These are phyloP conservation scores for Monopterus albus DNA, from an alignment of 2,113 vertebrate species.

Conservation along the genomic window DNA sequence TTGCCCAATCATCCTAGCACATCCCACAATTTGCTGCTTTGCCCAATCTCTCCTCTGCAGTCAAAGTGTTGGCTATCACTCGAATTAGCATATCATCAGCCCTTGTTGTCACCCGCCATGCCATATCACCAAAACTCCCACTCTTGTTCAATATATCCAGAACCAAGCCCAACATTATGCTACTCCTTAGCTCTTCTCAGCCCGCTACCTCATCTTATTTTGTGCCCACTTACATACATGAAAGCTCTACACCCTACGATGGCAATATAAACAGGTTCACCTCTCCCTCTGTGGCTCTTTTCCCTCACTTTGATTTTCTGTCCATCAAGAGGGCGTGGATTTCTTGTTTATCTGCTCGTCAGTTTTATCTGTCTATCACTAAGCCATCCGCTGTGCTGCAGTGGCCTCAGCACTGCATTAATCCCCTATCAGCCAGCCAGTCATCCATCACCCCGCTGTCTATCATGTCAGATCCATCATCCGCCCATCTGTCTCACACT, in stretches of 20 bases:
- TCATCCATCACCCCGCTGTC: slow-evolving; percentile 85
- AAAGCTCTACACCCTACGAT: slow-evolving; percentile 36
- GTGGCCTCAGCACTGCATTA: slow-evolving; percentile 80
- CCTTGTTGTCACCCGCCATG: slow-evolving; percentile 16
- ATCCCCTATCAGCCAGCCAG: slow-evolving; percentile 81
- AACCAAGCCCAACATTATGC: not conserved
- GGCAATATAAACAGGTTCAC: slow-evolving; percentile 48
- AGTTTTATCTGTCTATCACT: slow-evolving; percentile 84
- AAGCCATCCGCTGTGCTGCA: slow-evolving; percentile 72
- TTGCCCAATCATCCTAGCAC: slow-evolving; percentile 59
- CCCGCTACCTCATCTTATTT: slow-evolving; percentile 28
- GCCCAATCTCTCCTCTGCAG: slow-evolving; percentile 56
- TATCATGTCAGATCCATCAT: slow-evolving; percentile 86
- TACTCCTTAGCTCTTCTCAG: slow-evolving; percentile 31
- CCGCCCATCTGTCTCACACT: slow-evolving; percentile 83
- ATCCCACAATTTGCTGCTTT: slow-evolving; percentile 58
- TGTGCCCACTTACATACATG: slow-evolving; percentile 41
- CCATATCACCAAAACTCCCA: slow-evolving; percentile 39
- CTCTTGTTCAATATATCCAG: slow-evolving; percentile 20
- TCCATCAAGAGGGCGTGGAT: slow-evolving; percentile 83
- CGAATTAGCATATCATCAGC: slow-evolving; percentile 41
- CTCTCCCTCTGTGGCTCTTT: slow-evolving; percentile 65
- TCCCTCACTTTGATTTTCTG: slow-evolving; percentile 82
- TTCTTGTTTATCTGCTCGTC: slow-evolving; percentile 86
- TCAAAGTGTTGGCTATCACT: slow-evolving; percentile 46